phyloP scores from a whole-genome alignment of 2,797 vertebrate genomes.

The Petrocephalus schoutedeni region DNA sequence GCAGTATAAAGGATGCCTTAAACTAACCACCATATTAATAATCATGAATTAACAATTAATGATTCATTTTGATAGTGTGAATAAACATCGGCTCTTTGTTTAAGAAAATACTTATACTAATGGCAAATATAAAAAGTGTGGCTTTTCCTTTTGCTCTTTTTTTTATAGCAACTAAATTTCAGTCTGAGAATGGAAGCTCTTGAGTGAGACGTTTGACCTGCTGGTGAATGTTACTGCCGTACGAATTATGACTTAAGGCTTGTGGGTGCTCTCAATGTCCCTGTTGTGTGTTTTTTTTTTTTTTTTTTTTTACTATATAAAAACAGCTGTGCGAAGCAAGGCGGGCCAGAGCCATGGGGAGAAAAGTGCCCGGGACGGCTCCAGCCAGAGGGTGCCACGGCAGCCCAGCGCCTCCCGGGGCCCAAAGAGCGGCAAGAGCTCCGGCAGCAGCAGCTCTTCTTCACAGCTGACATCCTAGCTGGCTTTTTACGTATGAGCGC shows the following conservation, averaged over 20 bases:
- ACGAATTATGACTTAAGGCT: background rate
- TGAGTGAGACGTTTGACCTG: too few relatives aligned
- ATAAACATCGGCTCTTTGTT: too few relatives aligned
- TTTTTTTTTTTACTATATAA: constrained; percentile 22
- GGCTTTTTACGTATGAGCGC: background rate
- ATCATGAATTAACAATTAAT: background rate
- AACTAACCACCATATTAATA: background rate
- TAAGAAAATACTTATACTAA: too few relatives aligned
- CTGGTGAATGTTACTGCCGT: too few relatives aligned
- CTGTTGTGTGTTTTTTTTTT: background rate
- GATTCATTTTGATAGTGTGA: background rate
- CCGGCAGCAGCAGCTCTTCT: constrained; percentile 70
- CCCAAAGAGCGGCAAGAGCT: constrained; percentile 79
- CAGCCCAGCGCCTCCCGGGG: constrained; percentile 78
- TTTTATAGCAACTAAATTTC: background rate
- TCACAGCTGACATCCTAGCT: constrained; percentile 65
- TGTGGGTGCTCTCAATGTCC: background rate
- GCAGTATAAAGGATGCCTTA: background rate
- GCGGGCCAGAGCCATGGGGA: constrained; percentile 59
- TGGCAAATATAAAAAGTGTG: too few relatives aligned
- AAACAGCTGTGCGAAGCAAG: constrained; percentile 73
- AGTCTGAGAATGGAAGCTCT: background rate
- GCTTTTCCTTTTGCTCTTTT: background rate
- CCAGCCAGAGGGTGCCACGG: constrained; percentile 78
- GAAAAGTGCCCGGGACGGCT: constrained; percentile 67